Evolutionary conservation across 2,888 invertebrate species (phyloP).

Genomic region (Mythimna vitellina): DNA sequence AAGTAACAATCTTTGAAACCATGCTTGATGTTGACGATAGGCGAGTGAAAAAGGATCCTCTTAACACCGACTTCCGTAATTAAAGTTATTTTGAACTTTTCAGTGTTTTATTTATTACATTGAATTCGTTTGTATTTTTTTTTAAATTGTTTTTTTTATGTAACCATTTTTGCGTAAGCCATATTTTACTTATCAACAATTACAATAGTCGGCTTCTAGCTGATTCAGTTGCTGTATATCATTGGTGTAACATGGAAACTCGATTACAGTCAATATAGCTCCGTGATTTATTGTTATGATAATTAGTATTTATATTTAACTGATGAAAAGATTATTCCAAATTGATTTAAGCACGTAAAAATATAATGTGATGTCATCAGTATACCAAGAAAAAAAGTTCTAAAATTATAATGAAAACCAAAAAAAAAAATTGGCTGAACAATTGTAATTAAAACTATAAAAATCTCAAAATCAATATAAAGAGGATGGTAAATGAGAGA

Average conservation of each 20-base stretch:
- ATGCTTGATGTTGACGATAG: no score
- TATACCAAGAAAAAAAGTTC: background rate
- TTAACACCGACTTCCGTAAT: no score
- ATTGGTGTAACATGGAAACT: conserved; percentile 22
- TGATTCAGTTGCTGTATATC: conserved; percentile 5
- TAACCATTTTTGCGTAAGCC: background rate
- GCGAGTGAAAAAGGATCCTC: no score
- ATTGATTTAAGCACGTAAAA: background rate
- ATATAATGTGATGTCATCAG: background rate
- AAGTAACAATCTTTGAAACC: no score
- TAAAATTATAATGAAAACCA: background rate
- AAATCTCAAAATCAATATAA: no score
- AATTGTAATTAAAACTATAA: no score
- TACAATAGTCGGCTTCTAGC: background rate
- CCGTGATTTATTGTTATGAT: conserved; percentile 17
- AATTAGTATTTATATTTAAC: background rate
- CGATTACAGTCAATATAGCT: conserved; percentile 8
- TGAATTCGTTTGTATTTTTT: no score
- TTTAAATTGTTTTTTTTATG: no score
- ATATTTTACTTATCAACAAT: background rate
- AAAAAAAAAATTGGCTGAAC: no score
- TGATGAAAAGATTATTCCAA: conserved; percentile 5
- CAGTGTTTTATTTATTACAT: no score
- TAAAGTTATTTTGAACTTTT: no score
- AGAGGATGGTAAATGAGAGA: no score